Evolutionary conservation across 1,140 invertebrate genomes (phyloP).

Genomic region (Gerris buenoi): DNA sequence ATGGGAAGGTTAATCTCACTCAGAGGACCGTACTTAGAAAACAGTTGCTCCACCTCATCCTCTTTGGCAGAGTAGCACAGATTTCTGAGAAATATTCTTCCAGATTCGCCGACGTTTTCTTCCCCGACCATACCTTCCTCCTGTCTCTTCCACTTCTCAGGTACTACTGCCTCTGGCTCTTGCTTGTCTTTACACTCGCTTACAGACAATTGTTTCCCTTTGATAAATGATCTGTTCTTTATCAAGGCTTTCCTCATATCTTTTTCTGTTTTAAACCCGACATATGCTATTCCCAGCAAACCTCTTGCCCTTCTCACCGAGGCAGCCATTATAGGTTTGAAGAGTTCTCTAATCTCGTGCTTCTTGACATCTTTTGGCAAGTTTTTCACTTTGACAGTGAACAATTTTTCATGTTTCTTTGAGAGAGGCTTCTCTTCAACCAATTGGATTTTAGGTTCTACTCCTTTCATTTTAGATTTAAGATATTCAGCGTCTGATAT

Average conservation of each 20-base stretch:
- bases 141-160: conserved; percentile 49
- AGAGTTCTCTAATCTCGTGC: conserved; percentile 69
- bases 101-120: conserved; percentile 76
- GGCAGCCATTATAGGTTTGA: conserved; percentile 53
- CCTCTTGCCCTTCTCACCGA: conserved; percentile 57
- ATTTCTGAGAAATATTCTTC: conserved; percentile 89
- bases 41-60: conserved; percentile 67
- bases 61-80: conserved; percentile 77
- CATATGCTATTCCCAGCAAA: conserved; percentile 74
- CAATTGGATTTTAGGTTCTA: conserved; percentile 32
- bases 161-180: background rate
- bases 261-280: conserved; percentile 71
- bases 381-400: conserved; percentile 41
- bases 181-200: background rate
- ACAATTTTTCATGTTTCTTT: conserved; percentile 23
- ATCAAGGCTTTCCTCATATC: conserved; percentile 64
- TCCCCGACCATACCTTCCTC: conserved; percentile 51
- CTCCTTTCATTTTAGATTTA: conserved; percentile 26
- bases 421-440: conserved; percentile 19
- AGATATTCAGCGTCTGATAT: conserved; percentile 52
- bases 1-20: conserved; percentile 81
- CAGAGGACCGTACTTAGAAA: conserved; percentile 79
- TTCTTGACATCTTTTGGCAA: conserved; percentile 57
- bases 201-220: conserved; percentile 15
- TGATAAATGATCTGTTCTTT: conserved; percentile 55